Evolutionary conservation across 2,888 invertebrate genomes (phyloP).

Genomic region (Agonopterix subpropinquella): DNA sequence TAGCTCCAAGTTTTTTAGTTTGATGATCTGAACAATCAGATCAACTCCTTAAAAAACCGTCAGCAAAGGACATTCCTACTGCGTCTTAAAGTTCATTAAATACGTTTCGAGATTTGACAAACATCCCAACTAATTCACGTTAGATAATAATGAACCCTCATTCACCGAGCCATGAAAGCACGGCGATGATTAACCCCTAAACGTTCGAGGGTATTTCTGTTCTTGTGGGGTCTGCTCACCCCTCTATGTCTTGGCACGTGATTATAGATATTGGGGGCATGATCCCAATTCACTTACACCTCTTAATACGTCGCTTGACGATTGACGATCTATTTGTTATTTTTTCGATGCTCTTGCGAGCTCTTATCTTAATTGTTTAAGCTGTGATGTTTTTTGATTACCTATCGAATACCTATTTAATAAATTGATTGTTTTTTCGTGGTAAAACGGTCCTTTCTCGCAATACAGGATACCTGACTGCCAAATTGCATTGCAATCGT

Average conservation of each 20-base stretch:
- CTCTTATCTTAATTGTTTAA: no score
- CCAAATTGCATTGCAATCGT: no score
- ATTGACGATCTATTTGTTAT: slow-evolving; percentile 47
- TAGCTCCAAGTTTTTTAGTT: no score
- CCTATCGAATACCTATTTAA: no score
- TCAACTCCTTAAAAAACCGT: no score
- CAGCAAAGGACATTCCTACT: no score
- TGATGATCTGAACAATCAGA: no score
- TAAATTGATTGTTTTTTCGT: no score
- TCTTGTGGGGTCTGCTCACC: slow-evolving; percentile 47
- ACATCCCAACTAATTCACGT: slow-evolving; percentile 18
- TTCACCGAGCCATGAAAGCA: slow-evolving; percentile 28
- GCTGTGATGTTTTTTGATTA: no score
- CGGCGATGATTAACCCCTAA: slow-evolving; percentile 53
- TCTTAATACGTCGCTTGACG: slow-evolving; percentile 44
- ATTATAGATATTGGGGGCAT: slow-evolving; percentile 60
- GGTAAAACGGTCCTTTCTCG: no score
- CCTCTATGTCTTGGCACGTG: slow-evolving; percentile 47
- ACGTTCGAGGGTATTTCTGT: slow-evolving; percentile 51
- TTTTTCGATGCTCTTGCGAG: slow-evolving; percentile 4
- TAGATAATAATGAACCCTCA: slow-evolving; percentile 38
- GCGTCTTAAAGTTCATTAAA: neutral
- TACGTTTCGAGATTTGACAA: slow-evolving; percentile 1
- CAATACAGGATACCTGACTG: no score
- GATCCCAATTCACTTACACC: slow-evolving; percentile 58